phyloP scores from a whole-genome alignment of 2,797 vertebrate species.

The Enteromius anoplus region DNA sequence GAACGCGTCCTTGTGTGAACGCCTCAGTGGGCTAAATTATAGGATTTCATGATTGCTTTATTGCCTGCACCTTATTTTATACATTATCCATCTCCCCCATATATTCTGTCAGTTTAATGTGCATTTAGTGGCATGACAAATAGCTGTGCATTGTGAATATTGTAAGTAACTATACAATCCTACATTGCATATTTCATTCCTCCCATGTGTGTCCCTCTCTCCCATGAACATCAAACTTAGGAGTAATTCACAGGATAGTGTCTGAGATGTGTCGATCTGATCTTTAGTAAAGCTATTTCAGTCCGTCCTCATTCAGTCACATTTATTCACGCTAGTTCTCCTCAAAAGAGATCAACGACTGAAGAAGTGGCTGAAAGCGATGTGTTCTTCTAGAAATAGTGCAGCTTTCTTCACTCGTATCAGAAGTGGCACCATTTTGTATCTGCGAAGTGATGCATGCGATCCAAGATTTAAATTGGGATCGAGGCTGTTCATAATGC shows the following conservation, averaged over 20 bases:
- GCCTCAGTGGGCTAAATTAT: neutral
- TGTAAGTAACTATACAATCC: neutral
- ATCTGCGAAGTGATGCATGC: neutral
- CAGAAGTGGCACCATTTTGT: conserved; percentile 29
- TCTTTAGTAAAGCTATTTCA: conserved; percentile 35
- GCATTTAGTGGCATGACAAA: conserved; percentile 10
- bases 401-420: conserved; percentile 9
- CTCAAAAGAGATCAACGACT: conserved; percentile 34
- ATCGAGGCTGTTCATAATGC: neutral
- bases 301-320: conserved; percentile 48
- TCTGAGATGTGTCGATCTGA: conserved; percentile 27
- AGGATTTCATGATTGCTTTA: neutral
- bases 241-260: conserved; percentile 15
- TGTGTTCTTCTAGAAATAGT: conserved; percentile 32
- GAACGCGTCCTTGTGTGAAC: neutral
- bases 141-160: neutral
- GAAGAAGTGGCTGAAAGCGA: neutral
- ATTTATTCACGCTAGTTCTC: conserved; percentile 25
- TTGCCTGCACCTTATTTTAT: conserved; percentile 19
- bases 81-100: conserved; percentile 12
- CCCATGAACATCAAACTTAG: conserved; percentile 11
- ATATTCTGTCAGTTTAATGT: conserved; percentile 19
- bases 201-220: neutral
- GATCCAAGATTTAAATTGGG: neutral
- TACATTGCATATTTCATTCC: neutral